A percentile compares a stretch with the other conserved stretches of the same genome.
Evolutionary conservation across 2,888 invertebrate genomes (phyloP).

Genomic region (Andricus quercusramuli): DNA sequence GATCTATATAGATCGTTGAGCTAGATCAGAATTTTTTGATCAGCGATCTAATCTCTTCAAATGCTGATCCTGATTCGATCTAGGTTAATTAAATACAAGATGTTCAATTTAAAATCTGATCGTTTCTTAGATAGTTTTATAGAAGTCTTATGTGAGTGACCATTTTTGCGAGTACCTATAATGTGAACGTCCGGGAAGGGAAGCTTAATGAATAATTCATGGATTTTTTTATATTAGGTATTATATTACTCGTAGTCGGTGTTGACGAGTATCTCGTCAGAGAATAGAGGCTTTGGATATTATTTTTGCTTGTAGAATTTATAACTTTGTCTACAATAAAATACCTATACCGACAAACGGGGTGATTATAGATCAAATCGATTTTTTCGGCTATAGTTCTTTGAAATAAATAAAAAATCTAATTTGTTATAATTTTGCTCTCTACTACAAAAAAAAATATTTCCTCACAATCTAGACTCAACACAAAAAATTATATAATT

Average conservation of each 20-base stretch:
- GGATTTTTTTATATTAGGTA: not conserved
- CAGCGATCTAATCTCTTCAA: constrained; percentile 10
- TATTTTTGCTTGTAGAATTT: too few relatives aligned
- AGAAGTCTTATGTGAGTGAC: constrained; percentile 5
- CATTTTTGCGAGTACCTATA: not conserved
- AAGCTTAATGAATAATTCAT: constrained; percentile 1
- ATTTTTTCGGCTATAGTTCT: too few relatives aligned
- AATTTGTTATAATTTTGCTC: too few relatives aligned
- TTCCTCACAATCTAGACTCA: too few relatives aligned
- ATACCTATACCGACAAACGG: too few relatives aligned
- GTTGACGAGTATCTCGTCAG: not conserved
- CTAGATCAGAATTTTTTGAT: constrained; percentile 28
- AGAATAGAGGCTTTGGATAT: not conserved
- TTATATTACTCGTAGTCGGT: constrained; percentile 5
- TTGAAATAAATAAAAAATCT: too few relatives aligned
- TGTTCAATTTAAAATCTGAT: constrained; percentile 24
- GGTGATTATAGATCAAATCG: too few relatives aligned
- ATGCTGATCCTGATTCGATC: constrained; percentile 18
- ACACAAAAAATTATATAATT: too few relatives aligned
- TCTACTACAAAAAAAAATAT: too few relatives aligned
- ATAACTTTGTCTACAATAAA: too few relatives aligned
- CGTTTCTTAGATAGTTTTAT: constrained; percentile 25
- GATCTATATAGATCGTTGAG: not conserved
- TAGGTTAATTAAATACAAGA: constrained; percentile 33
- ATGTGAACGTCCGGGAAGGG: constrained; percentile 17